These are phyloP conservation scores for Rhinoderma darwinii DNA, from an alignment of 2,113 vertebrate genomes.

Conservation along the genomic window DNA sequence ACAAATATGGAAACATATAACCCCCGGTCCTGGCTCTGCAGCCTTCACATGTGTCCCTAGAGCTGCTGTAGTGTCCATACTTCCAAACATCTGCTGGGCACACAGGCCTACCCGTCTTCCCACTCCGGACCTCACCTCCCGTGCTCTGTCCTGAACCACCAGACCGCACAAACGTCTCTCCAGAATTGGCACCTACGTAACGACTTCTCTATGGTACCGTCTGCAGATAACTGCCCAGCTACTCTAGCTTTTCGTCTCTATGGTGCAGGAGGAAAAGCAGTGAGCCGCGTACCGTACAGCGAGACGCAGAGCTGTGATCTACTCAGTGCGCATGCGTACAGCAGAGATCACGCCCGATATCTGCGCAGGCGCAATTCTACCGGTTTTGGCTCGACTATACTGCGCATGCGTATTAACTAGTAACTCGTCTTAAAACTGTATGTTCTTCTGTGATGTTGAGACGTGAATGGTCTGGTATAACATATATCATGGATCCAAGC, in stretches of 20 bases:
- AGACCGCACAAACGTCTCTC: background rate
- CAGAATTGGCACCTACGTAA: background rate
- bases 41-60: too few relatives aligned
- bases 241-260: conserved; percentile 42
- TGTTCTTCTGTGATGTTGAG: too few relatives aligned
- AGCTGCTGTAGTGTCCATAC: too few relatives aligned
- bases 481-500: too few relatives aligned
- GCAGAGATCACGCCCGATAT: background rate
- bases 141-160: conserved; percentile 11
- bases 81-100: too few relatives aligned
- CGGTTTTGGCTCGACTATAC: background rate
- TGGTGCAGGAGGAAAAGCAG: conserved; percentile 32
- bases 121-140: conserved; percentile 1
- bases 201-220: conserved; percentile 28
- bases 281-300: background rate
- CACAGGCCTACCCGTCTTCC: background rate
- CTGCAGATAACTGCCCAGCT: background rate
- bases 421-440: too few relatives aligned
- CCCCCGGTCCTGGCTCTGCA: too few relatives aligned
- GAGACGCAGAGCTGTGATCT: background rate
- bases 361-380: background rate
- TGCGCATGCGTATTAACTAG: background rate
- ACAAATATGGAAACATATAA: too few relatives aligned
- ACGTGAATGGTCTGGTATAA: too few relatives aligned
- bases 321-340: background rate